A percentile compares a stretch with the other conserved stretches of the same genome.
Conservation (phyloP, 1,140 invertebrate genomes). For the Lepidurus packardi region DNA sequence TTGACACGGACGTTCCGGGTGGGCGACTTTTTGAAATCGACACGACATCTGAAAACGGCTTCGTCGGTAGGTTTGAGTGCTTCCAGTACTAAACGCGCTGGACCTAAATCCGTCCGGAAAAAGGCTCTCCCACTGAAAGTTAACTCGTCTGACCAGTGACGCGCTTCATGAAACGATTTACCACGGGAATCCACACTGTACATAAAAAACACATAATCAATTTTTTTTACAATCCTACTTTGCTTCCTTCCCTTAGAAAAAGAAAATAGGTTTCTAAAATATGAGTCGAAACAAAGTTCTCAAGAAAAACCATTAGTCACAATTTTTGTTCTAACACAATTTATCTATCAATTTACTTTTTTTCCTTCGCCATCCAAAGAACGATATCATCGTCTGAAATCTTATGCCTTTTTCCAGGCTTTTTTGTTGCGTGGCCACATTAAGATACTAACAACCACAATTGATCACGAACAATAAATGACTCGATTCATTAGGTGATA, state of each 20-base stretch:
- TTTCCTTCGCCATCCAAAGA: too few relatives aligned
- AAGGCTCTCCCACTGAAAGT: conserved; percentile 64
- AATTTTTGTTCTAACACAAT: too few relatives aligned
- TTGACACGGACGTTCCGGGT: conserved; percentile 78
- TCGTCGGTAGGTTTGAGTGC: conserved; percentile 65
- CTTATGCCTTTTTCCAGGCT: too few relatives aligned
- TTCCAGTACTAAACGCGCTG: conserved; percentile 65
- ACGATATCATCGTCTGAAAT: too few relatives aligned
- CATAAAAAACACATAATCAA: not conserved
- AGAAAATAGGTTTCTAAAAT: not conserved
- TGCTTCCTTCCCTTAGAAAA: not conserved
- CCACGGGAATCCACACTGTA: conserved; percentile 31
- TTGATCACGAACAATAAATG: too few relatives aligned
- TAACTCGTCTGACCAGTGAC: conserved; percentile 33
- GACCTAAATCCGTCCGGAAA: conserved; percentile 61
- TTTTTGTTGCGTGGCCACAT: too few relatives aligned
- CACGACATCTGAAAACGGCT: conserved; percentile 75
- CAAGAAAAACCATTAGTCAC: too few relatives aligned
- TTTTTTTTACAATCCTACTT: not conserved
- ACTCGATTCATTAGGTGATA: too few relatives aligned
- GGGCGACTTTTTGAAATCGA: conserved; percentile 80
- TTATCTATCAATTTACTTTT: too few relatives aligned
- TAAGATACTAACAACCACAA: too few relatives aligned
- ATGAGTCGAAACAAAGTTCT: not conserved
- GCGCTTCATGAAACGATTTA: conserved; percentile 32